These are phyloP conservation scores for Uloborus diversus DNA, from an alignment of 1,140 invertebrate genomes.

Conservation along the genomic window DNA sequence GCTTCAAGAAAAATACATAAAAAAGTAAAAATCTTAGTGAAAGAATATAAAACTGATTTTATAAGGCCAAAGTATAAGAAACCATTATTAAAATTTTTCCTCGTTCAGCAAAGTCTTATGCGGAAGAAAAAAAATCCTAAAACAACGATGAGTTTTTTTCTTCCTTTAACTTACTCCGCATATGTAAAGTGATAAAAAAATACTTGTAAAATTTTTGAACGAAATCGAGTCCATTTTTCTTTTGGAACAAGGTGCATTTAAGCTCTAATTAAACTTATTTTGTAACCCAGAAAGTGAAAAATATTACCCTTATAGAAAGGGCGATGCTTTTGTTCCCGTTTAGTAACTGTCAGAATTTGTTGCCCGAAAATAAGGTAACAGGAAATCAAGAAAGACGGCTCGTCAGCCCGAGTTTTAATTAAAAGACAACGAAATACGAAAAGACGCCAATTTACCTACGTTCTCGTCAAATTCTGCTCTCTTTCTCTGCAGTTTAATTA, in stretches of 20 bases:
- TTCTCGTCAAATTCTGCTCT: conserved; percentile 37
- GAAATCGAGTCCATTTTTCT: background rate
- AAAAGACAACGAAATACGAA: conserved; percentile 47
- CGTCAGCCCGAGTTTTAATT: conserved; percentile 45
- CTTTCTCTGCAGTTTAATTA: conserved; percentile 25
- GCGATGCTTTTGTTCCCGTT: background rate
- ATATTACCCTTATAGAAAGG: conserved; percentile 8
- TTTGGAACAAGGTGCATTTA: background rate
- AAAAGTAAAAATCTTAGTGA: too few relatives aligned
- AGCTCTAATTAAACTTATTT: conserved; percentile 31
- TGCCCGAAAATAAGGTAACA: conserved; percentile 7
- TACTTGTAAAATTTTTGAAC: background rate
- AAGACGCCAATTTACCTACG: conserved; percentile 42
- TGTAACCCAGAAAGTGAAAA: background rate
- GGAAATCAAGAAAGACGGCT: conserved; percentile 32
- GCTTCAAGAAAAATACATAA: too few relatives aligned
- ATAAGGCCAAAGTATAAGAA: too few relatives aligned
- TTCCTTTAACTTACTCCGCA: background rate
- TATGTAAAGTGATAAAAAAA: background rate
- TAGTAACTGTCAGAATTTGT: conserved; percentile 22
- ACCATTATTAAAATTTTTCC: background rate
- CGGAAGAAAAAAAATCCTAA: background rate
- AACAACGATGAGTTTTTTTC: background rate
- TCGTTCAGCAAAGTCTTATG: too few relatives aligned
- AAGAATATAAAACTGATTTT: too few relatives aligned